Conservation (phyloP, 2,888 invertebrate genomes). For the Oxytorus armatus region DNA sequence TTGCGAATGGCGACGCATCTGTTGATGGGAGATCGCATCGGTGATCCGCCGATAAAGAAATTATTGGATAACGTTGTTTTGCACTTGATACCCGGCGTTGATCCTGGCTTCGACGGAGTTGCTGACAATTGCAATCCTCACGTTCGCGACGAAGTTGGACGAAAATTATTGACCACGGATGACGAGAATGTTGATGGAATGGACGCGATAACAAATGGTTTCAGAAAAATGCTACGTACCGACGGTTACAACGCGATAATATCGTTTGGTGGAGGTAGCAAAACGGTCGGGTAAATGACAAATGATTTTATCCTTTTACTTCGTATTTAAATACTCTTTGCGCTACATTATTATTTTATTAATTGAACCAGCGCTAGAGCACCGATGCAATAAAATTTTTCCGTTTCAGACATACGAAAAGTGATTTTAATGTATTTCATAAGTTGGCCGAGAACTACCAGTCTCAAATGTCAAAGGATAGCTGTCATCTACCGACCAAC, state of each 20-base stretch:
- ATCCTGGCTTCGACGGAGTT: conserved; percentile 86
- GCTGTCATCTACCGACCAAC: conserved; percentile 74
- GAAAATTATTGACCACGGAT: conserved; percentile 86
- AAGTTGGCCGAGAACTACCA: conserved; percentile 76
- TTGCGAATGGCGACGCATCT: conserved; percentile 94
- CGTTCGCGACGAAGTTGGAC: conserved; percentile 88
- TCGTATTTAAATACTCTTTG: no score
- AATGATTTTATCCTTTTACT: no score
- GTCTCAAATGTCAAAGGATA: conserved; percentile 85
- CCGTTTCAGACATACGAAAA: conserved; percentile 85
- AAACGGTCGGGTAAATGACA: conserved; percentile 86
- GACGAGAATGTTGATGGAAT: conserved; percentile 84
- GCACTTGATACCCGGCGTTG: conserved; percentile 91
- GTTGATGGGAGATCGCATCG: conserved; percentile 89
- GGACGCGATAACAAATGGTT: conserved; percentile 86
- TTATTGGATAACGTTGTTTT: conserved; percentile 90
- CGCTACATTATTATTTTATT: background rate
- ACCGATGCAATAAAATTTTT: no score
- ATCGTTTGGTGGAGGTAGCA: conserved; percentile 90
- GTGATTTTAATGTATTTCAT: conserved; percentile 83
- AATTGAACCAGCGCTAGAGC: no score
- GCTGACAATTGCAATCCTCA: conserved; percentile 83
- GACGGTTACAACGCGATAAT: conserved; percentile 90
- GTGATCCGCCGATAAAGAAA: conserved; percentile 88
- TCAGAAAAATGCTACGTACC: conserved; percentile 88